Evolutionary conservation across 2,888 invertebrate genomes (phyloP).

Genomic region (Panzeria rudis): DNA sequence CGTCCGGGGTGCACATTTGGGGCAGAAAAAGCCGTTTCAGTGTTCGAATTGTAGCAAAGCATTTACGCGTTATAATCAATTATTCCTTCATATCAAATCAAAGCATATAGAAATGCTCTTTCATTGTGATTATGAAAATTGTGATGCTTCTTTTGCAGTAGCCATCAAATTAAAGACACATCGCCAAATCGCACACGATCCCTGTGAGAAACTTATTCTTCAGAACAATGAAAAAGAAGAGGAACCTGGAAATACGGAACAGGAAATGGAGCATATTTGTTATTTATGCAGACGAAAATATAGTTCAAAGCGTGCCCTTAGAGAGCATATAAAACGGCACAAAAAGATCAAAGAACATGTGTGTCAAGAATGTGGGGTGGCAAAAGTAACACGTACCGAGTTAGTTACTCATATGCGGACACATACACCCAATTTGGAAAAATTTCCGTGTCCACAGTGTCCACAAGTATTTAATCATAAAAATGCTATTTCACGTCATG

Average conservation of each 20-base stretch:
- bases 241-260: conserved; percentile 32
- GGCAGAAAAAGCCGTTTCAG: conserved; percentile 79
- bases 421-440: conserved; percentile 80
- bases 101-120: conserved; percentile 72
- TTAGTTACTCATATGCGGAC: conserved; percentile 80
- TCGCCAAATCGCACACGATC: conserved; percentile 54
- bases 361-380: conserved; percentile 80
- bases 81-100: conserved; percentile 77
- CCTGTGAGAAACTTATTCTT: background rate
- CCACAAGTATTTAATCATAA: conserved; percentile 80
- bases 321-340: conserved; percentile 80
- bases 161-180: conserved; percentile 67
- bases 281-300: conserved; percentile 78
- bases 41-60: conserved; percentile 78
- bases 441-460: conserved; percentile 80
- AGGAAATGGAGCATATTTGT: conserved; percentile 75
- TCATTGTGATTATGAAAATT: conserved; percentile 69
- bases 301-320: conserved; percentile 80
- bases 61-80: conserved; percentile 78
- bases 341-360: conserved; percentile 79
- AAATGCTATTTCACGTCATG: conserved; percentile 78
- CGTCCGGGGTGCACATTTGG: conserved; percentile 79
- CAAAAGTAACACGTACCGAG: conserved; percentile 81
- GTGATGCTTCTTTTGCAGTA: conserved; percentile 63
- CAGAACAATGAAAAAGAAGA: conserved; percentile 46